Evolutionary conservation across 1,140 invertebrate species (phyloP), one percentile per base, ranked within the genome.

Genomic region (Proctacanthus coquilletti): DNA sequence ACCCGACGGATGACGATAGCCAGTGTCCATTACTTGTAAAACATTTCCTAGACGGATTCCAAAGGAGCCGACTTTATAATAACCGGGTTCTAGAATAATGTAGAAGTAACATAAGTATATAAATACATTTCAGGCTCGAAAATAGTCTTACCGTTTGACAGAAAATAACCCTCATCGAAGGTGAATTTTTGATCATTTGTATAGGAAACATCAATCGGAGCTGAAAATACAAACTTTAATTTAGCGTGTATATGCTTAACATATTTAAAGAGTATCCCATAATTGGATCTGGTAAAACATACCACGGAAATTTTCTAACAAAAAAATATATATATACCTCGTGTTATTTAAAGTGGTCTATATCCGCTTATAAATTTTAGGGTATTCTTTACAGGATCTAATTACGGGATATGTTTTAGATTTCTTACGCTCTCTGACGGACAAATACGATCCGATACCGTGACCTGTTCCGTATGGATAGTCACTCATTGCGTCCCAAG

Each of bases 11-110:
- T 66, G 56, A 21, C 59, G 50, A 15, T 62, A 53, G 41, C 57
- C 61, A 9, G 64, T 72, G 33, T 78, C 67, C 10, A 83, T 61
- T 3, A 94, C 81, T 61, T 92, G 75, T n/a, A 95, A 63, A 27
- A 92, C 70, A 60, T 92, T 96, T 56, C 95, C 91, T 25, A 98
- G 69, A 30, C 89, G 71, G 17, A 95, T 75, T 3, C 94, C 94
- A 65, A 88, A 98, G 41, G 84, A 74, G 9, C 74, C 74, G 46
- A 77, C 73, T 54, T 88, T 79, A 52, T 84, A 84, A 62, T 73
- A 84, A 3, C 79, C 80, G 4, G 84, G 82, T 47, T 82, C 82
- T 80, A 50, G 14, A 55, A 58, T 44, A 32, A 25, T 14, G 17
- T 11, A 8, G 15, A 11, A 17, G 14, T 14, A 37, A 3, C 34